Base-by-base conservation (phyloP, 23 tunicate genomes). In the Aplidium turbinatum region DNA sequence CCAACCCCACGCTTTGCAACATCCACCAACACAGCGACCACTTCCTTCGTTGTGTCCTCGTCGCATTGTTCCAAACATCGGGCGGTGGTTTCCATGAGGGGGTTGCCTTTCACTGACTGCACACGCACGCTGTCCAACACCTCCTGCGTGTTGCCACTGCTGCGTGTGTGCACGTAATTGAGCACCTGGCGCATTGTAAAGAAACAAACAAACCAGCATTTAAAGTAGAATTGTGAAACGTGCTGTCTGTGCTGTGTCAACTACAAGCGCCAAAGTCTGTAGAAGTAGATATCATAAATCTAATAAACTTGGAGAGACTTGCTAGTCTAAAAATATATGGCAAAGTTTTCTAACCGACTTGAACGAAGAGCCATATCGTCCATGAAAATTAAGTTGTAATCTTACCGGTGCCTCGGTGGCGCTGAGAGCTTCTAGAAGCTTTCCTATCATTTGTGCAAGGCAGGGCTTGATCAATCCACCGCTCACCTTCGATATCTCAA, bases 361-460 rank as follows among this genome's bases (percentile, higher is more conserved):
- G n/a, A n/a, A n/a, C n/a, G n/a, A n/a, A n/a, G n/a, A 22, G 11
- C 9, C 25, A 13, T 19, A 13, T 13, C 22, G n/a, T 13, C 25
- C 25, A 57, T 57, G 18, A 25, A 13, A 29, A 63, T 30, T 16
- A 7, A 11, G 26, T 48, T 23, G 19, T 4, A 40, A 62, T 39
- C 97, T 51, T 63, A 90, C 97, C 54, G 97, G 85, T 19, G 68
- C 63, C 67, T 90, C 97, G 25, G 78, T 31, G 0, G 76, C 89
- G 35, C 91, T 84, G 57, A 90, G 38, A 18, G 89, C 89, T 72
- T 90, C 89, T 56, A 90, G 55, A 1, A 90, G 46, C 4, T 89
- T 83, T 7, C 87, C 78, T 4, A 90, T 78, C 81, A 90, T 74
- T 31, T 77, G 76, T 7, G 89, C 73, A 13, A 90, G 62, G 72